phyloP scores from a whole-genome alignment of 2,797 vertebrate genomes.

The Chrysocyon brachyurus region DNA sequence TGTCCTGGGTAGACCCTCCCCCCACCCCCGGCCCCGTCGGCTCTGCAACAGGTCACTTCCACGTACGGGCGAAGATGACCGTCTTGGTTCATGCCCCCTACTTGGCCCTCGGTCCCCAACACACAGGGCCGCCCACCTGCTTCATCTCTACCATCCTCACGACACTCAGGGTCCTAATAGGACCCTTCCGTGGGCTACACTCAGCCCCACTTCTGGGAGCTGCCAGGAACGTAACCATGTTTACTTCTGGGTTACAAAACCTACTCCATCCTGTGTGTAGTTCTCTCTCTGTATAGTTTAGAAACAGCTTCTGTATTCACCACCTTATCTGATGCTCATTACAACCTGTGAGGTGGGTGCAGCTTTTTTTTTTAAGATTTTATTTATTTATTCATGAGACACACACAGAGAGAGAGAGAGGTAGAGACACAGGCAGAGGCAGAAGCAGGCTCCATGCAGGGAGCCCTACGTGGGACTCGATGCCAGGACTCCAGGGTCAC shows the following conservation, averaged over 20 bases:
- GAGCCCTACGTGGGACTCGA: too few species aligned
- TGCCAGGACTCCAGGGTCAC: too few species aligned
- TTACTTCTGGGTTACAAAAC: constrained; percentile 6
- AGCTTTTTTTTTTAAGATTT: neutral
- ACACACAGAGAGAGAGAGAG: too few species aligned
- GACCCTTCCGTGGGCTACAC: neutral
- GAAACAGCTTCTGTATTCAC: neutral
- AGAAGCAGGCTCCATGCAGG: too few species aligned
- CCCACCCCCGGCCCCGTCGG: neutral
- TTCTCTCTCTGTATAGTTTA: constrained; percentile 15
- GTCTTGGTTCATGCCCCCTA: neutral
- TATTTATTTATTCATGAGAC: too few species aligned
- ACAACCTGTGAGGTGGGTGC: neutral
- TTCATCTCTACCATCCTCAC: neutral
- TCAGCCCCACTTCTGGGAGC: neutral
- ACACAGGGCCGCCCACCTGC: neutral
- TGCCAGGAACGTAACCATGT: neutral
- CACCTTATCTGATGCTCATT: neutral
- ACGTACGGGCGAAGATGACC: neutral
- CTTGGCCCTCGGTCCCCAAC: neutral
- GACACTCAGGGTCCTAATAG: neutral
- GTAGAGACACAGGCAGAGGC: too few species aligned
- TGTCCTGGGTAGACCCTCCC: constrained; percentile 5
- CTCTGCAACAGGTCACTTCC: constrained; percentile 50
- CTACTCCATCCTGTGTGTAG: constrained; percentile 15